phyloP scores from a whole-genome alignment of 2,113 vertebrate species.

The Rhegmatorhina hoffmannsi region DNA sequence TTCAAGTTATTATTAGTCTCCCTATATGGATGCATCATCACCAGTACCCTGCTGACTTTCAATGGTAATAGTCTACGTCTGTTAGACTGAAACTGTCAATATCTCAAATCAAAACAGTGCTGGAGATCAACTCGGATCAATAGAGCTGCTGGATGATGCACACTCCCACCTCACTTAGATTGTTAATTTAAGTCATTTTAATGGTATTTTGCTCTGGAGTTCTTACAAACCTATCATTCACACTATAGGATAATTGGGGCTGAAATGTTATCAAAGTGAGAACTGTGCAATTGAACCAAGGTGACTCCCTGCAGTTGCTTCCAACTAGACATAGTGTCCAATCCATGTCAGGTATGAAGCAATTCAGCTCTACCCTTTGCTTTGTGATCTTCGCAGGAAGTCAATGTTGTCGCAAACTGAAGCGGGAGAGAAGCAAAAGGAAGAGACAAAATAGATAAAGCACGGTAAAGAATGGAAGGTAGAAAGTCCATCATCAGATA shows the following conservation, averaged over 20 bases:
- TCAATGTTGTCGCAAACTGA: background rate
- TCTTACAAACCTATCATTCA: background rate
- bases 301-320: background rate
- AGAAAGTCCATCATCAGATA: background rate
- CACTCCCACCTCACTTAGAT: background rate
- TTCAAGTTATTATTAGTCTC: constrained; percentile 14
- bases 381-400: background rate
- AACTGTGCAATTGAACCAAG: background rate
- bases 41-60: background rate
- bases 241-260: background rate
- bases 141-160: background rate
- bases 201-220: background rate
- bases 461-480: background rate
- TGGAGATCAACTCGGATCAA: background rate
- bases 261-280: background rate
- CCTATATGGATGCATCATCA: background rate
- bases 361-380: background rate
- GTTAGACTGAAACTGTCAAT: constrained; percentile 10
- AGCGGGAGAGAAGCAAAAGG: background rate
- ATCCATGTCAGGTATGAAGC: background rate
- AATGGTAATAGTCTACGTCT: background rate
- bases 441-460: background rate
- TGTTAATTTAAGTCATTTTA: background rate
- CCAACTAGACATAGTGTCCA: background rate
- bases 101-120: background rate